Base-by-base conservation (phyloP, 2,888 invertebrate species). In the Clanis bilineata region DNA sequence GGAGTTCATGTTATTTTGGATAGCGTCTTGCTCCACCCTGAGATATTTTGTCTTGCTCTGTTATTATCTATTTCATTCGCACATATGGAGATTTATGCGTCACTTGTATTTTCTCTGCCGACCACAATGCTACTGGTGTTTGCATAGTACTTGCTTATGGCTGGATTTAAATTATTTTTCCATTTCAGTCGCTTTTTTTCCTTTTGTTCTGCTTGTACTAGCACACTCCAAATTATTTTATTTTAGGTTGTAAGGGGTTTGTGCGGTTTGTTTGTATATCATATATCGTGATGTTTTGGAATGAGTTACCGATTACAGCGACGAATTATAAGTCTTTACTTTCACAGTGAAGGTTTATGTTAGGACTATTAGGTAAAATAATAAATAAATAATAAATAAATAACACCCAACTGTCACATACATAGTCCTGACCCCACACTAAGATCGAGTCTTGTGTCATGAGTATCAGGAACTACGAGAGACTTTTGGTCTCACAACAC, bases 1-100 rank as follows among this genome's bases (percentile, higher is more conserved):
- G 43, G 61, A 71, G 21, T 66, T 51, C 71, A 59, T 4, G 2
- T 55, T 65, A 54, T 1, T n/a, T 5, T 70, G 74, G 73, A 38
- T 22, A 47, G 32, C 56, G n/a, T 18, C 51, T 73, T 72, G 81
- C 81, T 74, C 83, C 83, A 79, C 84, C 85, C 77, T 69, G 63
- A 66, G 65, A 65, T 70, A 56, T 59, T 63, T 63, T 32, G 36
- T 83, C 79, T 76, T 77, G 51, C 64, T 82, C 71, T 63, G 4
- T 41, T 56, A 41, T 69, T 55, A n/a, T 64, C 56, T 64, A 43
- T 77, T 77, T 72, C 73, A 32, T 61, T 78, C 69, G 57, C 56
- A 10, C 74, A 60, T 47, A 65, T 66, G 67, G 72, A 65, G 70
- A 68, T 79, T 80, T 65, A 74, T 78, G 81, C 77, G 70, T 77